phyloP scores from a whole-genome alignment of 1,140 invertebrate genomes.

The Teleopsis dalmanni region DNA sequence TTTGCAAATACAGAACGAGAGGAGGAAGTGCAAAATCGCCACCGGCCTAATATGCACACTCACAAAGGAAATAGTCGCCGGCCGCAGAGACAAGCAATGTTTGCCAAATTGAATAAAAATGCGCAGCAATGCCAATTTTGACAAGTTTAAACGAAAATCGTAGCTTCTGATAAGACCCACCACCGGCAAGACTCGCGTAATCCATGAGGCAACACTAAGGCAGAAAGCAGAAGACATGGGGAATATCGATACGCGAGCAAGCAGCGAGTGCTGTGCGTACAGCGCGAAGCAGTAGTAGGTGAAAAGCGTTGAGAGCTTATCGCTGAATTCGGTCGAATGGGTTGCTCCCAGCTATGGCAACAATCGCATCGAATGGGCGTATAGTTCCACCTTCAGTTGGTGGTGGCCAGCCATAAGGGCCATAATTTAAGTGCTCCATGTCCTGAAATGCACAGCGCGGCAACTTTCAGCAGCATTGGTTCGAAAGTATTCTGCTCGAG shows the following conservation, averaged over 20 bases:
- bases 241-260: background rate
- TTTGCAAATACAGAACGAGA: background rate
- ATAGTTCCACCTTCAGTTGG: background rate
- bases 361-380: background rate
- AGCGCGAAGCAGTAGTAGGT: conserved; percentile 5
- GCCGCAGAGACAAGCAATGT: background rate
- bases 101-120: background rate
- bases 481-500: too few species aligned
- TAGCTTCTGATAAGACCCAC: conserved; percentile 43
- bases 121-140: conserved; percentile 30
- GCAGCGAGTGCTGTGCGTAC: background rate
- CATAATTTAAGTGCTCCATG: background rate
- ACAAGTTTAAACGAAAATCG: conserved; percentile 28
- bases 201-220: too few species aligned
- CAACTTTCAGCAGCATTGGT: too few species aligned
- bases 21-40: conserved; percentile 29
- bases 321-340: background rate
- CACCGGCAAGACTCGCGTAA: conserved; percentile 10
- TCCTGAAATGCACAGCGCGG: too few species aligned
- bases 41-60: conserved; percentile 19
- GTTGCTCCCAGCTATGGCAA: background rate
- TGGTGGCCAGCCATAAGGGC: background rate
- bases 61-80: background rate
- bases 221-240: background rate
- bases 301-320: conserved; percentile 10